These are phyloP conservation scores for Drosophila asahinai DNA, from an alignment of 1,140 invertebrate genomes.

Conservation along the genomic window DNA sequence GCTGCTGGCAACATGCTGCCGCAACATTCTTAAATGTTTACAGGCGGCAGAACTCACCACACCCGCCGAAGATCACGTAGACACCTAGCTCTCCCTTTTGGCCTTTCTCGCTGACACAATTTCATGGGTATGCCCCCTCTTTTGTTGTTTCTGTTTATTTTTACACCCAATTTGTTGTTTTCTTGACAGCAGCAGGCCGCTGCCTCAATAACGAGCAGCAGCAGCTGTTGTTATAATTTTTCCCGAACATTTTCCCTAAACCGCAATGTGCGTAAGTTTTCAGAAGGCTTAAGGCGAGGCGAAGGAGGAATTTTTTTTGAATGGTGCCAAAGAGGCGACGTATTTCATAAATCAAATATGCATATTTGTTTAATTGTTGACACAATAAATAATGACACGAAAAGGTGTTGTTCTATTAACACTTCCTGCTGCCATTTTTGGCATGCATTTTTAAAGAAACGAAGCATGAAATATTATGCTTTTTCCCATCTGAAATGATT, in stretches of 20 bases:
- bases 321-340: conserved; percentile 22
- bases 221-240: conserved; percentile 63
- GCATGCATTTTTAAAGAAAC: not conserved
- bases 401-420: not conserved
- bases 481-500: not conserved
- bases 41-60: conserved; percentile 27
- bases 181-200: conserved; percentile 45
- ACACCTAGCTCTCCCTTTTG: conserved; percentile 44
- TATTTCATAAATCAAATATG: conserved; percentile 1
- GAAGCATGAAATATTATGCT: not conserved
- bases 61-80: conserved; percentile 40
- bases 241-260: conserved; percentile 24
- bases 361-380: conserved; percentile 14
- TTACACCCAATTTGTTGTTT: conserved; percentile 65
- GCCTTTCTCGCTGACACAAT: conserved; percentile 75
- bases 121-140: conserved; percentile 30
- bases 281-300: not conserved
- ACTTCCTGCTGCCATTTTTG: not conserved
- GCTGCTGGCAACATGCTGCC: conserved; percentile 39
- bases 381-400: conserved; percentile 6
- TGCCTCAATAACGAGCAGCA: conserved; percentile 63
- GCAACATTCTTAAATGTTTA: conserved; percentile 31
- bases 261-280: conserved; percentile 43
- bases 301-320: conserved; percentile 30
- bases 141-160: conserved; percentile 57